Conservation (phyloP, 2,113 vertebrate species). For the Ptyas mucosa region DNA sequence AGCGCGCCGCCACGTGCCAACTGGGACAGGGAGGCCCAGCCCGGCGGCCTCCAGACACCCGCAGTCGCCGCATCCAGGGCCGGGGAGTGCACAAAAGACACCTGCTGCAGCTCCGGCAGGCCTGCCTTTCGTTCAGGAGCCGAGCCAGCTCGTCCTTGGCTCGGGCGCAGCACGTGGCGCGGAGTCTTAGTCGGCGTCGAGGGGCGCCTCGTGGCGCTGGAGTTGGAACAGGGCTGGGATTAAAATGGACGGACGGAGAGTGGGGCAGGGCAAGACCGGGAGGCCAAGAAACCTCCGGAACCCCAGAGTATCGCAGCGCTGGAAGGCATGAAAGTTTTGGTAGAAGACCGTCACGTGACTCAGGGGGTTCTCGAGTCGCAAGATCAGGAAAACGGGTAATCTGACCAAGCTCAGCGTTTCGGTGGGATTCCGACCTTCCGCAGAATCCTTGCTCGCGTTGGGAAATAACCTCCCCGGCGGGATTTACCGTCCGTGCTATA, state of each 20-base stretch:
- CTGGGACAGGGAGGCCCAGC: conserved; percentile 35
- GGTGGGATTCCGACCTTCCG: neutral
- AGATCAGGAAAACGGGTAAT: neutral
- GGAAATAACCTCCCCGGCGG: neutral
- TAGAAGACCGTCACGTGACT: neutral
- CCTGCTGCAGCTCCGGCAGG: conserved; percentile 4
- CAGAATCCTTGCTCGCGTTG: neutral
- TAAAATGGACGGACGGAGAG: neutral
- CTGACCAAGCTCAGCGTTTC: neutral
- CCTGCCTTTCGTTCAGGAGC: neutral
- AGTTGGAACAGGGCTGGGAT: neutral
- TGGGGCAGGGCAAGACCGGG: neutral
- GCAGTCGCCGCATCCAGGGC: neutral
- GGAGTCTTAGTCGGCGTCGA: neutral
- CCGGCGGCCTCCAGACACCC: neutral
- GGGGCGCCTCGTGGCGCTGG: neutral
- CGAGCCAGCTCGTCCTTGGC: neutral
- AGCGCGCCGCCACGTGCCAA: conserved; percentile 64
- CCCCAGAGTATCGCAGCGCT: neutral
- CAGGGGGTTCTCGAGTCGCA: neutral
- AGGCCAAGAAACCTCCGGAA: neutral
- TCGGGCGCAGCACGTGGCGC: neutral
- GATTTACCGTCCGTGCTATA: neutral
- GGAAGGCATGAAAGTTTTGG: neutral
- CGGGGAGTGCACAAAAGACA: neutral